Evolutionary conservation across 2,888 invertebrate genomes (phyloP), one percentile per base, ranked within the genome.

Genomic region (Hypselothyrea guttata): DNA sequence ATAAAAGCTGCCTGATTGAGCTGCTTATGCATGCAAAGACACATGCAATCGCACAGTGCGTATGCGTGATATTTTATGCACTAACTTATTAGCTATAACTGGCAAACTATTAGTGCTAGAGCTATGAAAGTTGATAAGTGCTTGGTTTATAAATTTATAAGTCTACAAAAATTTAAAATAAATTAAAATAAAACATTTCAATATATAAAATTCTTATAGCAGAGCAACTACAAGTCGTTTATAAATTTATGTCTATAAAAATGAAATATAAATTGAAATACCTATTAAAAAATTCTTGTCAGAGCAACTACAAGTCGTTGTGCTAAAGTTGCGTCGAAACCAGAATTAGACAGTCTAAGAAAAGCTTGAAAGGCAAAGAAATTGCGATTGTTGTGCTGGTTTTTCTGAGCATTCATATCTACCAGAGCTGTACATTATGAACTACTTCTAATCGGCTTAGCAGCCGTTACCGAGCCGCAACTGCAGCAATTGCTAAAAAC

Each of bases 391-490:
- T 65, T 59, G 57, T 41, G 35, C 53, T 18, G 46, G 33, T 52
- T 45, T 44, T 47, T 8, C 27, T 28, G 48, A 57, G 53, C 62
- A 71, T 59, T 71, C 61, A 63, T 65, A 71, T 75, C 82, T 68
- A 60, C 57, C 72, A 74, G 16, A 52, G 30, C 56, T 69, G 57
- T 65, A 62, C 69, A 78, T 78, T 82, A 78, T 78, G 70, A 75
- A 82, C 65, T 71, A 60, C 41, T 66, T 73, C 68, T 75, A 82
- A 75, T 64, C 78, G 74, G 73, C 74, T 82, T 82, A 78, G 64
- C 51, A 53, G 48, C 35, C 51, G 53, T 18, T 42, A 45, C 27
- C 45, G 16, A 22, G 22, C 59, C 33, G 33, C 48, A 15, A 41
- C 33, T 34, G 40, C 38, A 60, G 57, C 38, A 59, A 28, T 64